A percentile compares a stretch with the other conserved stretches of the same genome.
These are phyloP conservation scores for Diploptera punctata DNA, from an alignment of 2,888 invertebrate species.

Conservation along the genomic window DNA sequence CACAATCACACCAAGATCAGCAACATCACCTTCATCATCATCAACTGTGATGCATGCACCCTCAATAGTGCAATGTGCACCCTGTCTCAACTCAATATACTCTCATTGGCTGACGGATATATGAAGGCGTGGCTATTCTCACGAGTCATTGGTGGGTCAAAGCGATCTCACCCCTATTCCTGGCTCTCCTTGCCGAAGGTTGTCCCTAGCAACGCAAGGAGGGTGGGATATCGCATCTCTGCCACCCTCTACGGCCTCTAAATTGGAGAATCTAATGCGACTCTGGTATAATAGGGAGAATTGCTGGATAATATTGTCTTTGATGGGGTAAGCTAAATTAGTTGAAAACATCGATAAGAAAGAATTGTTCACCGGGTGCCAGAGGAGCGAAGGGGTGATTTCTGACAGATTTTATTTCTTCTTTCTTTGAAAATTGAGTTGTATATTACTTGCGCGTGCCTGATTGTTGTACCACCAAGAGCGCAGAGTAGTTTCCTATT, in stretches of 20 bases:
- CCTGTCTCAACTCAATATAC: background rate
- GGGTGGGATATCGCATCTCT: background rate
- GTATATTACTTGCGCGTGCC: too few species aligned
- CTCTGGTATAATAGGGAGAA: slow-evolving; percentile 7
- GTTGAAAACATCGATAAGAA: slow-evolving; percentile 6
- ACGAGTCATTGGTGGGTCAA: background rate
- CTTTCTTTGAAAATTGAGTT: too few species aligned
- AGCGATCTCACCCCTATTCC: background rate
- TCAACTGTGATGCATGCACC: background rate
- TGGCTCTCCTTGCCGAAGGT: background rate
- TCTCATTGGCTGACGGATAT: background rate
- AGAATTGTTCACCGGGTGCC: background rate
- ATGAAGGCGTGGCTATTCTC: background rate
- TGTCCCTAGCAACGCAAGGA: slow-evolving; percentile 17
- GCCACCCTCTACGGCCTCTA: background rate
- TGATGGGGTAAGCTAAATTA: slow-evolving; percentile 20
- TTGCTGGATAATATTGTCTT: slow-evolving; percentile 18
- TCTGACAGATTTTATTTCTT: too few species aligned
- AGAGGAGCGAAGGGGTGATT: background rate
- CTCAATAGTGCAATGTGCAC: background rate
- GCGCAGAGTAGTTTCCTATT: too few species aligned
- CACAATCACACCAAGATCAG: background rate
- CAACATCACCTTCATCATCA: slow-evolving; percentile 19
- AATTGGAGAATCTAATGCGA: slow-evolving; percentile 20
- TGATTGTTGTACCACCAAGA: too few species aligned